Evolutionary conservation across 1,140 invertebrate genomes (phyloP).

Genomic region (Aphidius gifuensis): DNA sequence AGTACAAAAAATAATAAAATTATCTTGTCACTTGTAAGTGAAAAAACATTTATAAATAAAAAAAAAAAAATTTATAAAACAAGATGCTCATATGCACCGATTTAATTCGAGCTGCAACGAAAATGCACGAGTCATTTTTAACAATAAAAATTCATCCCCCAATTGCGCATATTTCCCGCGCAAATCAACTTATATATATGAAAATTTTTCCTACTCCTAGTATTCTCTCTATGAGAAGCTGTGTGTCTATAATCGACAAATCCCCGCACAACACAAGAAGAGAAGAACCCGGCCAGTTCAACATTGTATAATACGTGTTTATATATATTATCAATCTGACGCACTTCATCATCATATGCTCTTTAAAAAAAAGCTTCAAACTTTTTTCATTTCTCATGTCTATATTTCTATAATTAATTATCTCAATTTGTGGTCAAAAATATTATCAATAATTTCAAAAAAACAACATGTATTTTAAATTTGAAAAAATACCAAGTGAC

Average conservation of each 20-base stretch:
- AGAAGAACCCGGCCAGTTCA: constrained; percentile 51
- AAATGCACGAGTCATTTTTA: constrained; percentile 1
- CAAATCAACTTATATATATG: constrained; percentile 31
- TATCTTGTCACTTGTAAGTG: too few species aligned
- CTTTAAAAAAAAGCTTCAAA: neutral
- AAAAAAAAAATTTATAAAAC: too few species aligned
- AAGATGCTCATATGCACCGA: too few species aligned
- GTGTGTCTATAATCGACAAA: constrained; percentile 27
- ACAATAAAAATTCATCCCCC: neutral
- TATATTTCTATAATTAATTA: neutral
- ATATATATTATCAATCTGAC: constrained; percentile 39
- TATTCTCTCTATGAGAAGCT: too few species aligned
- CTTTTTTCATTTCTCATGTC: neutral
- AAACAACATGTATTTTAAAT: too few species aligned
- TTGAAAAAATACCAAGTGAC: too few species aligned
- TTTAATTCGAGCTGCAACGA: constrained; percentile 1
- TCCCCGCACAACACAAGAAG: constrained; percentile 48
- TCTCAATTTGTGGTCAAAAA: too few species aligned
- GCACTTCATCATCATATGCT: constrained; percentile 7
- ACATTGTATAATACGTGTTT: constrained; percentile 38
- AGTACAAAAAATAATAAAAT: too few species aligned
- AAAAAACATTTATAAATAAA: too few species aligned
- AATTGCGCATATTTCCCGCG: constrained; percentile 43
- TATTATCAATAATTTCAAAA: too few species aligned
- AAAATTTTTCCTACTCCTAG: neutral